Conservation (phyloP, 1,140 invertebrate genomes). For the Mesaphorura yosii region DNA sequence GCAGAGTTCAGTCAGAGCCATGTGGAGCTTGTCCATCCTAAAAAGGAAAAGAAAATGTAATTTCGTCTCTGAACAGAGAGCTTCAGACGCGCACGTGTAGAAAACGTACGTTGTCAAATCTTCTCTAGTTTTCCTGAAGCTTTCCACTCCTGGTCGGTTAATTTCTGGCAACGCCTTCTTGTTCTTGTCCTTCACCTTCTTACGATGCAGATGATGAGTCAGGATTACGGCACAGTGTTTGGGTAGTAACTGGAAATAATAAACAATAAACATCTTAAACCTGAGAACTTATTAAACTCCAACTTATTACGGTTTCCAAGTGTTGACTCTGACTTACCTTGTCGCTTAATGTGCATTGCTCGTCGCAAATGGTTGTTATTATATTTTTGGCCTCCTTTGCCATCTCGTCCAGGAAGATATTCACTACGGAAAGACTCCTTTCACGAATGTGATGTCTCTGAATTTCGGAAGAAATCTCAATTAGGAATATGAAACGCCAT, state of each 20-base stretch:
- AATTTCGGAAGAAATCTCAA: conserved; percentile 23
- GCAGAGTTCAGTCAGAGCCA: conserved; percentile 94
- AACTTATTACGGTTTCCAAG: too few relatives aligned
- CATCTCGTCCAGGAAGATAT: conserved; percentile 97
- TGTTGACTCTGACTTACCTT: conserved; percentile 41
- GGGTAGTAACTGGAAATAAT: conserved; percentile 52
- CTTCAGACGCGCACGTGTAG: neutral
- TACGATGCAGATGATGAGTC: conserved; percentile 71
- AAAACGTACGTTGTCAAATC: conserved; percentile 70
- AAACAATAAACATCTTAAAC: too few relatives aligned
- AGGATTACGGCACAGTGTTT: conserved; percentile 88
- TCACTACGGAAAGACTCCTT: conserved; percentile 87
- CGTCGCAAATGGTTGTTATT: conserved; percentile 94
- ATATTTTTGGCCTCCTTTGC: conserved; percentile 98
- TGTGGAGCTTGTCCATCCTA: conserved; percentile 94
- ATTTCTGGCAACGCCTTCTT: conserved; percentile 74
- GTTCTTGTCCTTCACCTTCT: conserved; percentile 77
- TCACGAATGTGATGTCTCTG: conserved; percentile 86
- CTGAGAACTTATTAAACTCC: too few relatives aligned
- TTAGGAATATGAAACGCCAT: neutral
- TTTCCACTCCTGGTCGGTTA: conserved; percentile 82
- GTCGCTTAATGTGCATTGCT: conserved; percentile 87
- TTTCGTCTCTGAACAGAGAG: neutral
- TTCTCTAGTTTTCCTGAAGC: conserved; percentile 87
- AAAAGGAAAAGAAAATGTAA: neutral